These are phyloP conservation scores for Indicator indicator DNA, from an alignment of 2,113 vertebrate genomes.

Conservation along the genomic window DNA sequence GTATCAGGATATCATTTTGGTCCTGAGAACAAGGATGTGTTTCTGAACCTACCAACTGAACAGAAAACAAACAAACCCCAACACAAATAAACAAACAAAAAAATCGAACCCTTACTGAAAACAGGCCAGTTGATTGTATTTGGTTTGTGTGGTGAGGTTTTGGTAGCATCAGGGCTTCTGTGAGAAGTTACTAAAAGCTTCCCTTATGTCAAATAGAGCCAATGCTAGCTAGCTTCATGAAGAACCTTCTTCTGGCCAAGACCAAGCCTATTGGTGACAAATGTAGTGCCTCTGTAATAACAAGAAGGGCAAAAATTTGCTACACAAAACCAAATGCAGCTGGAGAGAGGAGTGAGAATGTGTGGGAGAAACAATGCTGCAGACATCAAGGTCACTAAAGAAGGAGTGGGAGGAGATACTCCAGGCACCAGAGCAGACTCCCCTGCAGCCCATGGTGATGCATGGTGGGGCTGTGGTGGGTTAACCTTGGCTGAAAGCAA, in stretches of 20 bases:
- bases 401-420: background rate
- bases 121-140: background rate
- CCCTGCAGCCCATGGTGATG: rapidly evolving
- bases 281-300: background rate
- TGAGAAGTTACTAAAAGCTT: background rate
- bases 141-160: background rate
- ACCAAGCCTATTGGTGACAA: too few species aligned
- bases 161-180: background rate
- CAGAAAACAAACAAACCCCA: background rate
- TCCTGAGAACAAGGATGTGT: background rate
- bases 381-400: background rate
- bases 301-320: background rate
- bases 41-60: background rate
- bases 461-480: background rate
- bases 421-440: background rate
- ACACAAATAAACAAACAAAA: too few species aligned
- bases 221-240: background rate
- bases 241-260: background rate
- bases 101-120: background rate
- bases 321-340: background rate
- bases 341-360: background rate
- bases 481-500: background rate
- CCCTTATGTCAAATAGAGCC: background rate
- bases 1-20: background rate
- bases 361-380: background rate